These are phyloP conservation scores for Enteromius mattozi DNA, from an alignment of 2,797 vertebrate species.

Conservation along the genomic window DNA sequence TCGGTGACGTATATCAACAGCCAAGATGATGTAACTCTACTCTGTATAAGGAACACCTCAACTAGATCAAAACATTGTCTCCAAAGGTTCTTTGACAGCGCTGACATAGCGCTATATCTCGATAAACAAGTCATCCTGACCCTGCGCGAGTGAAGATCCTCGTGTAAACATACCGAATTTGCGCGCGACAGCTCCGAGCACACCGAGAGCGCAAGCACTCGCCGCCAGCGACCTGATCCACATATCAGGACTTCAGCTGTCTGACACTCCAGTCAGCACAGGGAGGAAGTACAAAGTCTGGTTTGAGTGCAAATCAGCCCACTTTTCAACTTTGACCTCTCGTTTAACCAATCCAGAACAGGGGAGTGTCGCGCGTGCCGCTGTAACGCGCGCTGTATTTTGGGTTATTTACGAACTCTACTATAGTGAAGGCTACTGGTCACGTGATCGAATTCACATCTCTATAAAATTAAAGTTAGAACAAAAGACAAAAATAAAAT, in stretches of 20 bases:
- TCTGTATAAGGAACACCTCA: not conserved
- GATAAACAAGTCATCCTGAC: not conserved
- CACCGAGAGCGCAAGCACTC: slow-evolving; percentile 74
- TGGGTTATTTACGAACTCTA: not conserved
- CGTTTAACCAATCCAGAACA: slow-evolving; percentile 68
- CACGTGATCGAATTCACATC: not conserved
- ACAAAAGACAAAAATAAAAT: not conserved
- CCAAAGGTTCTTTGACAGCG: slow-evolving; percentile 17
- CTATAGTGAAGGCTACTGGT: not conserved
- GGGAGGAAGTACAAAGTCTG: slow-evolving; percentile 67
- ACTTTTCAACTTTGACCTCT: slow-evolving; percentile 64
- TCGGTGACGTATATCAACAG: not conserved
- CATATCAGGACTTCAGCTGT: slow-evolving; percentile 68
- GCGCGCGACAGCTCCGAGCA: slow-evolving; percentile 72
- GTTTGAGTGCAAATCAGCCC: slow-evolving; percentile 63
- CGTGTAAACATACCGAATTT: slow-evolving; percentile 74
- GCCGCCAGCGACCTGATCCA: slow-evolving; percentile 71
- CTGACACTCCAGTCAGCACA: slow-evolving; percentile 50
- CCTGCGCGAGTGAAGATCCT: not conserved
- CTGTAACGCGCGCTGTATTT: not conserved
- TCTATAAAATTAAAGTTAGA: not conserved
- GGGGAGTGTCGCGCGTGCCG: slow-evolving; percentile 49
- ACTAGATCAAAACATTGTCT: slow-evolving; percentile 21
- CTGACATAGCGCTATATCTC: too few relatives aligned
- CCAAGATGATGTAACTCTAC: not conserved